These are phyloP conservation scores for Equus przewalskii DNA, from an alignment of 2,113 vertebrate genomes.

Conservation along the genomic window DNA sequence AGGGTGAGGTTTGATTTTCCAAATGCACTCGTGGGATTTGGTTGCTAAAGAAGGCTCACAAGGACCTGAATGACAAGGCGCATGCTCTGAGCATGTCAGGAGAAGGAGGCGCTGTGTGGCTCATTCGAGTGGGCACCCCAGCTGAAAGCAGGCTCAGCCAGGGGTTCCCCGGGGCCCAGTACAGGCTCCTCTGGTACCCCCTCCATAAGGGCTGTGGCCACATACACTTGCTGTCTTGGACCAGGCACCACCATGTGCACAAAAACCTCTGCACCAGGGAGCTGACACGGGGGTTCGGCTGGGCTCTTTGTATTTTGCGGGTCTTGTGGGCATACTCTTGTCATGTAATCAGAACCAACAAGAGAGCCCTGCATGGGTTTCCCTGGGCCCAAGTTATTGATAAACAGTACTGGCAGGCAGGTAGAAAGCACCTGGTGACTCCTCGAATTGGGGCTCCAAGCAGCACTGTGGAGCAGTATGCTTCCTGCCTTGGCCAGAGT, in stretches of 20 bases:
- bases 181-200: background rate
- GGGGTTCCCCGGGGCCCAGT: background rate
- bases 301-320: background rate
- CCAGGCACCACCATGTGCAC: background rate
- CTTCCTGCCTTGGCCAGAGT: background rate
- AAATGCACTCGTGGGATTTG: background rate
- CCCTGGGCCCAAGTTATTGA: background rate
- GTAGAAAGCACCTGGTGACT: too few species aligned
- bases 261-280: background rate
- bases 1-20: background rate
- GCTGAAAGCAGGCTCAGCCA: background rate
- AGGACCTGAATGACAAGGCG: background rate
- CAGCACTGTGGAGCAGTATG: background rate
- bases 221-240: background rate
- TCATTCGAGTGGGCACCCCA: too few species aligned
- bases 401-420: background rate
- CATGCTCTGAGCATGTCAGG: too few species aligned
- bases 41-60: background rate
- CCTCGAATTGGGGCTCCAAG: too few species aligned
- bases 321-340: background rate
- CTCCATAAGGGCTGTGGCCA: too few species aligned
- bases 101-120: background rate
- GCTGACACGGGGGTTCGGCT: background rate
- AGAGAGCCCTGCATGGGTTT: background rate
- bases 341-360: accelerated